A percentile compares a stretch with the other conserved stretches of the same genome.
These are phyloP conservation scores for Hydrotaea cyrtoneurina DNA, from an alignment of 2,888 invertebrate genomes.

Conservation along the genomic window DNA sequence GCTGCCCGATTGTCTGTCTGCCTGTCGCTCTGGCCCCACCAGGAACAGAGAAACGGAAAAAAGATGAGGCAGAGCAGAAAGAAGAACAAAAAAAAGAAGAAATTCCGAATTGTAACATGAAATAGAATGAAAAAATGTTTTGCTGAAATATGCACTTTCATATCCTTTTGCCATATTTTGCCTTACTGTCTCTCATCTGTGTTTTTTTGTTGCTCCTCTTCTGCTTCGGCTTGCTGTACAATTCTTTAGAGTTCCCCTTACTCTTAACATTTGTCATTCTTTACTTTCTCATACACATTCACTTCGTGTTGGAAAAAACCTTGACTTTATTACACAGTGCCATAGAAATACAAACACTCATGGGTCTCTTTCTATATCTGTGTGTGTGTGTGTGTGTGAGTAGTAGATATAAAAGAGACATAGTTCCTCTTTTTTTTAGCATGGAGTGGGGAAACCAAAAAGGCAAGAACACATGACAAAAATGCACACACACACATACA, in stretches of 20 bases:
- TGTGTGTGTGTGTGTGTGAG: background rate
- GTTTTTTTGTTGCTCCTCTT: background rate
- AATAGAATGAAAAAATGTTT: conserved; percentile 16
- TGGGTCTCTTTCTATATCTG: background rate
- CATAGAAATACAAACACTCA: conserved; percentile 15
- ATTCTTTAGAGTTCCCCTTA: conserved; percentile 1
- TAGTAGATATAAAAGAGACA: background rate
- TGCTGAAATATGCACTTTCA: conserved; percentile 66
- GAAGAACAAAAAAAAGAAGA: background rate
- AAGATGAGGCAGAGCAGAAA: too few relatives aligned
- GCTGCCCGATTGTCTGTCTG: background rate
- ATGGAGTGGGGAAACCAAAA: background rate
- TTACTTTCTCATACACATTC: background rate
- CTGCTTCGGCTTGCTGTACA: background rate
- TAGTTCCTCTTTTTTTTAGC: conserved; percentile 13
- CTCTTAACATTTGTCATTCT: conserved; percentile 18
- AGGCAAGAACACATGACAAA: conserved; percentile 3
- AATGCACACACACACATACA: background rate
- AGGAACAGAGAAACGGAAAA: background rate
- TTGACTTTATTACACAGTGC: conserved; percentile 63
- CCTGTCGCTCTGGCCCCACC: background rate
- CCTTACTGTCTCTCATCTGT: conserved; percentile 32
- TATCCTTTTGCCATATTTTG: conserved; percentile 48
- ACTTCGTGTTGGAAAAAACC: conserved; percentile 33
- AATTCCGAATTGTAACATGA: conserved; percentile 4